These are phyloP conservation scores for Tetragnatha versicolor DNA, from an alignment of 1,140 invertebrate genomes.

Conservation along the genomic window DNA sequence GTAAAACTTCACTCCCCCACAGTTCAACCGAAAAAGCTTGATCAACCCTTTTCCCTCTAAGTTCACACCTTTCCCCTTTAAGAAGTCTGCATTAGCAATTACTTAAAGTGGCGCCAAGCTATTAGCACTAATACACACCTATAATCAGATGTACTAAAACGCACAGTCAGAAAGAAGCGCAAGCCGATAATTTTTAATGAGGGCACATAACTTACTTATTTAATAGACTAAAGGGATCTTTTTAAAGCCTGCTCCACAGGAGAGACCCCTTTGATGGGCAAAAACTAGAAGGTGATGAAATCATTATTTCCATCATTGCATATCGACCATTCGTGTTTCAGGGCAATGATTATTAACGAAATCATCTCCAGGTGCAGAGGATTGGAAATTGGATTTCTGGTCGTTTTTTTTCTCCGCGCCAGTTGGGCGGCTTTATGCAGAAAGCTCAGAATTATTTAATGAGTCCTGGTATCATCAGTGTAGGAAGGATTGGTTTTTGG, in stretches of 20 bases:
- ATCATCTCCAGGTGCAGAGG: not conserved
- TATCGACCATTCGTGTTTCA: no score
- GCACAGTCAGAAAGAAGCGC: not conserved
- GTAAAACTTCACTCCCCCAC: no score
- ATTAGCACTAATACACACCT: conserved; percentile 10
- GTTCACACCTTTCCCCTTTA: no score
- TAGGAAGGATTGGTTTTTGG: no score
- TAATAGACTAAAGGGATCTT: not conserved
- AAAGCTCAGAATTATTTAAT: no score
- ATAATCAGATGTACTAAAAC: conserved; percentile 21
- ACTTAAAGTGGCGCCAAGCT: conserved; percentile 27
- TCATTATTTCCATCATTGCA: conserved; percentile 24
- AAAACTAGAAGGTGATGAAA: conserved; percentile 6
- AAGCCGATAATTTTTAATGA: conserved; percentile 37
- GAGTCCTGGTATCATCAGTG: no score
- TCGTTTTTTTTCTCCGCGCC: not conserved
- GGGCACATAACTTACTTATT: conserved; percentile 30
- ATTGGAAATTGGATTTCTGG: not conserved
- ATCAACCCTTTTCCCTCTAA: no score
- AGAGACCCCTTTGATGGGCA: conserved; percentile 10
- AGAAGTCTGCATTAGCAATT: conserved; percentile 5
- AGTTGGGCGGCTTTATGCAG: no score
- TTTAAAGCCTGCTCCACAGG: not conserved
- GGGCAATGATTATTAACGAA: not conserved
- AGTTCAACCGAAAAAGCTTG: no score